phyloP scores from a whole-genome alignment of 2,888 invertebrate genomes.

The Junonia oenone region DNA sequence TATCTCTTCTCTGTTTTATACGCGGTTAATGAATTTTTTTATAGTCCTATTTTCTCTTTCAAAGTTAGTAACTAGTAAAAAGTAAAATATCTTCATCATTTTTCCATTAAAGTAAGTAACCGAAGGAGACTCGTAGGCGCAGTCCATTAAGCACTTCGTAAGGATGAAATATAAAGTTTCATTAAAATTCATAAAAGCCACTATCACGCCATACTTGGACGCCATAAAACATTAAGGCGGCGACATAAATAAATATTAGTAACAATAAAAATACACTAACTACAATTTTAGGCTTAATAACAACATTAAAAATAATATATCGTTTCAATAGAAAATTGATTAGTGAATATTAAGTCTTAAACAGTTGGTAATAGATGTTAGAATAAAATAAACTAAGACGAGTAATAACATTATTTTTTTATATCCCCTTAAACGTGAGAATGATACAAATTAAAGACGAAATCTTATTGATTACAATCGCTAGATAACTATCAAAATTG shows the following conservation, averaged over 20 bases:
- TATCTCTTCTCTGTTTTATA: too few species aligned
- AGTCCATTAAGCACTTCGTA: constrained; percentile 12
- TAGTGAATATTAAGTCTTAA: too few species aligned
- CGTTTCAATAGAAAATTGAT: too few species aligned
- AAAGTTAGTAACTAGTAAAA: too few species aligned
- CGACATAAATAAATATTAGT: constrained; percentile 2
- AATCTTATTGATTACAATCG: too few species aligned
- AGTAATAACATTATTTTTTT: too few species aligned
- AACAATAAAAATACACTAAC: background rate
- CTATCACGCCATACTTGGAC: background rate
- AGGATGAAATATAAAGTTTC: constrained; percentile 4
- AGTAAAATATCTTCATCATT: background rate
- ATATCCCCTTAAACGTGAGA: too few species aligned
- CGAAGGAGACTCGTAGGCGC: constrained; percentile 8
- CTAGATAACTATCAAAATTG: too few species aligned
- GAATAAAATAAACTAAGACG: too few species aligned
- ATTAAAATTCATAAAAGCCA: constrained; percentile 17
- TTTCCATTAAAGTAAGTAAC: constrained; percentile 9
- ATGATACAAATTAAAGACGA: too few species aligned
- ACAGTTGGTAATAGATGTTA: background rate
- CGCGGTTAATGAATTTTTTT: too few species aligned
- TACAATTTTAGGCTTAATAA: background rate
- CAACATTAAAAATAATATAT: background rate
- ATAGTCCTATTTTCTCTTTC: too few species aligned
- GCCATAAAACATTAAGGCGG: constrained; percentile 4